phyloP scores from a whole-genome alignment of 1,140 invertebrate genomes.

The Hestina assimilis region DNA sequence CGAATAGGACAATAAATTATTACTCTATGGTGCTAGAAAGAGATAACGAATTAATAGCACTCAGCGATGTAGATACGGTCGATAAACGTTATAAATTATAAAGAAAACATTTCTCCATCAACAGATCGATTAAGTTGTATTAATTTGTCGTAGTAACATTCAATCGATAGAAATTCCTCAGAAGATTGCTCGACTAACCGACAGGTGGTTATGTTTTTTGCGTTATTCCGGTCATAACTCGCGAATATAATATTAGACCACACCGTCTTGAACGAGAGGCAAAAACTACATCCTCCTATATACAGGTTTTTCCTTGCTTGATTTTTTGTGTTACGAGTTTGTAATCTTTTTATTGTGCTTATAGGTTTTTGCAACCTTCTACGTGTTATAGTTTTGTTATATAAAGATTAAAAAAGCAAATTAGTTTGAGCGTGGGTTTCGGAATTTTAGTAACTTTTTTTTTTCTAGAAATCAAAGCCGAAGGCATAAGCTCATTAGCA shows the following conservation, averaged over 20 bases:
- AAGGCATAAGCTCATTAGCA: too few species aligned
- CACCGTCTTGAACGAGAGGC: constrained; percentile 7
- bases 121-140: constrained; percentile 30
- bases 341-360: too few species aligned
- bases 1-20: background rate
- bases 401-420: too few species aligned
- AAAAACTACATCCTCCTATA: constrained; percentile 19
- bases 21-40: background rate
- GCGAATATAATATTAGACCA: constrained; percentile 25
- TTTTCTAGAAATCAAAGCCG: too few species aligned
- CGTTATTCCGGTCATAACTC: constrained; percentile 21
- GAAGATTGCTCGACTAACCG: background rate
- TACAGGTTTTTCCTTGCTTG: constrained; percentile 6
- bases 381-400: too few species aligned
- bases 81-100: constrained; percentile 26
- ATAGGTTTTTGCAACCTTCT: too few species aligned
- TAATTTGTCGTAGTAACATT: constrained; percentile 34
- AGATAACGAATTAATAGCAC: constrained; percentile 21
- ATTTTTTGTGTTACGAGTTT: constrained; percentile 1
- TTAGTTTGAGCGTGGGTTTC: too few species aligned
- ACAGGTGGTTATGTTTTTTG: constrained; percentile 29
- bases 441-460: too few species aligned
- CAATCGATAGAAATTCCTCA: constrained; percentile 20
- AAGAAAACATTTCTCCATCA: constrained; percentile 17
- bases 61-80: constrained; percentile 13